phyloP scores from a whole-genome alignment of 2,888 invertebrate genomes.

The Lepeophtheirus nordmannii region DNA sequence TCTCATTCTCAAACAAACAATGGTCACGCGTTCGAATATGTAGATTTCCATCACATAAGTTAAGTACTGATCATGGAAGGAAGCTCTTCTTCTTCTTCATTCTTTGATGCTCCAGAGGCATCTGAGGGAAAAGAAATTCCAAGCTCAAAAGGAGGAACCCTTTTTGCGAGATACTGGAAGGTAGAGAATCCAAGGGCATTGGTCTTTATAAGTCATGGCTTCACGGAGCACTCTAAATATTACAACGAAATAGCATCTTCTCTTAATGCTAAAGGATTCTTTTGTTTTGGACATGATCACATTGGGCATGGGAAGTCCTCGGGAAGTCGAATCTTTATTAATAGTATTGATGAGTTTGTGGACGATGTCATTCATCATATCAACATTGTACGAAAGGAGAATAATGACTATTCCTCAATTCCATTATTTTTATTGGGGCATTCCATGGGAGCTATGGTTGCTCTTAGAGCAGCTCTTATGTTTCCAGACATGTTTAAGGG shows the following conservation, averaged over 20 bases:
- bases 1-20: too few relatives aligned
- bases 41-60: too few relatives aligned
- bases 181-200: background rate
- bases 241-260: background rate
- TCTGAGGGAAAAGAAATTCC: background rate
- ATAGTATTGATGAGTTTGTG: background rate
- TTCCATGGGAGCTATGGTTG: slow-evolving; percentile 35
- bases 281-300: slow-evolving; percentile 4
- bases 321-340: background rate
- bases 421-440: slow-evolving; percentile 16
- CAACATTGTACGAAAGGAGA: background rate
- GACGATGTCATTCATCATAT: background rate
- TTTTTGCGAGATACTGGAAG: background rate
- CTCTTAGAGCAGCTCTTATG: slow-evolving; percentile 32
- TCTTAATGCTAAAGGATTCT: background rate
- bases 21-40: too few relatives aligned
- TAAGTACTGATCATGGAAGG: background rate
- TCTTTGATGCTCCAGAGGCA: background rate
- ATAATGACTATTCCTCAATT: background rate
- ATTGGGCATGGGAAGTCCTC: background rate
- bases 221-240: background rate
- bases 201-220: slow-evolving; percentile 2
- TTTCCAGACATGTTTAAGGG: slow-evolving; percentile 34
- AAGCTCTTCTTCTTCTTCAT: background rate
- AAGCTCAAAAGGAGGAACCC: background rate